phyloP scores from a whole-genome alignment of 2,113 vertebrate species.

The Gymnocephalus cernua region DNA sequence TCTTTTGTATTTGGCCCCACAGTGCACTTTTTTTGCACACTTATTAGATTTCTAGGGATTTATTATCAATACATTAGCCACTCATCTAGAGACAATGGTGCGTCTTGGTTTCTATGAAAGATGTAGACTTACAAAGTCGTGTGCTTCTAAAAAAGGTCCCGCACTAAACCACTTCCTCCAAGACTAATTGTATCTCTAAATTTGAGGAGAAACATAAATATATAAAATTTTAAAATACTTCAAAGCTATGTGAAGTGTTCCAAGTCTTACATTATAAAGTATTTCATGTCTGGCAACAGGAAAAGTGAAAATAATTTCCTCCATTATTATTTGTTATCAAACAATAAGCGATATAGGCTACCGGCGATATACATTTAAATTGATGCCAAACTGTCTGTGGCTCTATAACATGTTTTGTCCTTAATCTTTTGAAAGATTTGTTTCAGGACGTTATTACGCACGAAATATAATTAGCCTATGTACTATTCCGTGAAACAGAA shows the following conservation, averaged over 20 bases:
- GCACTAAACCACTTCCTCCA: not conserved
- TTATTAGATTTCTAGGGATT: not conserved
- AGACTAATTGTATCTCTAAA: not conserved
- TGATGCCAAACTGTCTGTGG: not conserved
- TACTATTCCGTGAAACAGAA: not conserved
- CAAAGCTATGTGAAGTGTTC: not conserved
- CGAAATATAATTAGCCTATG: not conserved
- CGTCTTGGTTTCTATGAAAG: not conserved
- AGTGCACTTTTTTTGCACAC: too few species aligned
- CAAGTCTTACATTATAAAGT: too few species aligned
- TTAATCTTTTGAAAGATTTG: not conserved
- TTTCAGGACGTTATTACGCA: conserved; percentile 6
- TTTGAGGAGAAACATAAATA: not conserved
- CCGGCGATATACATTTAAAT: not conserved
- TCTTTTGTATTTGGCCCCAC: not conserved
- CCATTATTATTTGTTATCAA: not conserved
- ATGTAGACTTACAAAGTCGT: not conserved
- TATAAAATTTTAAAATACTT: not conserved
- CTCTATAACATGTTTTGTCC: not conserved
- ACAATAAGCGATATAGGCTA: not conserved
- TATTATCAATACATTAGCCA: not conserved
- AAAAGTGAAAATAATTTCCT: not conserved
- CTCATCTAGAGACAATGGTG: not conserved
- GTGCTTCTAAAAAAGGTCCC: not conserved
- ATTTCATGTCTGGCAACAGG: not conserved